phyloP scores from a whole-genome alignment of 2,113 vertebrate species.

The Bubo blakistoni region DNA sequence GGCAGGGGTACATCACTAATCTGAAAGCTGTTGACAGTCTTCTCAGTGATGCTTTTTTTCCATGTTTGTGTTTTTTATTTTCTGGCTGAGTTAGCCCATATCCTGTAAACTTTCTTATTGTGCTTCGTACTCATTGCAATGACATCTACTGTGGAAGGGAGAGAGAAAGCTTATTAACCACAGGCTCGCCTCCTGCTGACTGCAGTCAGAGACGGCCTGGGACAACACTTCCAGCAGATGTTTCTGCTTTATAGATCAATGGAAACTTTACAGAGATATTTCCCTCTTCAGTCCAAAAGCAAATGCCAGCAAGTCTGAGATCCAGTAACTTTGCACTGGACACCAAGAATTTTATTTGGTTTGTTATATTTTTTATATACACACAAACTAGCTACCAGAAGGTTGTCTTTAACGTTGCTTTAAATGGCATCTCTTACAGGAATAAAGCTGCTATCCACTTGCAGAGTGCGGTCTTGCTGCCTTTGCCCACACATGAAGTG shows the following conservation, averaged over 20 bases:
- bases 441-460: background rate
- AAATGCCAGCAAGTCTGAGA: slow-evolving; percentile 1
- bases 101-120: slow-evolving; percentile 46
- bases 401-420: background rate
- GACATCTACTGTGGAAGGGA: slow-evolving; percentile 35
- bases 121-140: background rate
- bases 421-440: background rate
- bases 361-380: background rate
- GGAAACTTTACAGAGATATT: slow-evolving; percentile 54
- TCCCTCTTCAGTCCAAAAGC: slow-evolving; percentile 15
- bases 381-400: background rate
- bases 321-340: slow-evolving; percentile 20
- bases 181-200: slow-evolving; percentile 59
- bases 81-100: slow-evolving; percentile 26
- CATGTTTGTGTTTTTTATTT: slow-evolving; percentile 54
- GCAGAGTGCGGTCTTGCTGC: background rate
- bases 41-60: slow-evolving; percentile 32
- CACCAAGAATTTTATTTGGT: slow-evolving; percentile 18
- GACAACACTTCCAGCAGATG: slow-evolving; percentile 38
- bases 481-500: background rate
- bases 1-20: background rate
- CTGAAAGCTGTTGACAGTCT: slow-evolving; percentile 21
- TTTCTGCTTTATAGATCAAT: slow-evolving; percentile 61
- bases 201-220: background rate
- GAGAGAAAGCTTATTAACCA: slow-evolving; percentile 53